These are phyloP conservation scores for Zeugodacus cucurbitae DNA, from an alignment of 1,140 invertebrate species.

Conservation along the genomic window DNA sequence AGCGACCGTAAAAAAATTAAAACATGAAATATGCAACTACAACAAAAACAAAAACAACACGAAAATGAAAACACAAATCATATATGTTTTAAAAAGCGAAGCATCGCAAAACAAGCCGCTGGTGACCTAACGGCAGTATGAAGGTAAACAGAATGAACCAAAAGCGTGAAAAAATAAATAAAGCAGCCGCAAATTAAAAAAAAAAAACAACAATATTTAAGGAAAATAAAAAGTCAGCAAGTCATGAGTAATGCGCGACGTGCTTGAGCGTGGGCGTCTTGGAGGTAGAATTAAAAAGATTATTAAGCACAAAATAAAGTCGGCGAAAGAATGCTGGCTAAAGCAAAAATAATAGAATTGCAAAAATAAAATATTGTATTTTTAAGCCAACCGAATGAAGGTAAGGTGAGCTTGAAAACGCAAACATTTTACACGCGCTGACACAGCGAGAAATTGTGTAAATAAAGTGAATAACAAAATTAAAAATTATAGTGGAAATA, in stretches of 20 bases:
- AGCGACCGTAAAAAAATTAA: neutral
- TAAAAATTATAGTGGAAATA: neutral
- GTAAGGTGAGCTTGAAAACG: neutral
- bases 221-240: neutral
- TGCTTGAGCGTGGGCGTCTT: neutral
- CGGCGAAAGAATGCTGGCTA: neutral
- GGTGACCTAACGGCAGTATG: slow-evolving; percentile 21
- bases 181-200: neutral
- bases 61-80: neutral
- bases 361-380: neutral
- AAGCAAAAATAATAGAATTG: slow-evolving; percentile 5
- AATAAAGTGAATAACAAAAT: neutral
- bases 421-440: neutral
- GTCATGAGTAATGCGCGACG: slow-evolving; percentile 4
- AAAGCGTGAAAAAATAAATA: neutral
- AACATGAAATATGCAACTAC: slow-evolving; percentile 1
- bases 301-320: neutral
- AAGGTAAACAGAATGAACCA: neutral
- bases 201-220: neutral
- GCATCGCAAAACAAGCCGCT: neutral
- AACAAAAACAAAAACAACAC: neutral
- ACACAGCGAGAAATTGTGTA: neutral
- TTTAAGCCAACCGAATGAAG: neutral
- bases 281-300: neutral
- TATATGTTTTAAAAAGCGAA: neutral